Evolutionary conservation across 2,113 vertebrate genomes (phyloP), one percentile per base, ranked within the genome.

Genomic region (Salminus brasiliensis): DNA sequence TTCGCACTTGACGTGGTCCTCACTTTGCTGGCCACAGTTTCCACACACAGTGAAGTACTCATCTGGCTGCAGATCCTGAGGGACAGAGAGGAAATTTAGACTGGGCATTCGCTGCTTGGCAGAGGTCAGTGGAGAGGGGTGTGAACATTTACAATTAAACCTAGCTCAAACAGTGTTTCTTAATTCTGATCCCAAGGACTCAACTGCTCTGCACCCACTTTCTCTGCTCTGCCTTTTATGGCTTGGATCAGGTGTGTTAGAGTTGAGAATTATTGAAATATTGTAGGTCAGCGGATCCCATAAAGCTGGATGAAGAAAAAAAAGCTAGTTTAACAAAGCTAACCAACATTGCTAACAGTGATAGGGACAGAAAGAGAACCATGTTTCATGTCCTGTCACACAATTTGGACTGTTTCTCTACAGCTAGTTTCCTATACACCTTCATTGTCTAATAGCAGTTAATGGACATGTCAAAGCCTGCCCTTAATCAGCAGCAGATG

Each of bases 1-100:
- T 74, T 91, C 92, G 87, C 95, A 97, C 90, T 91, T 93, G 62
- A 77, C 87, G 77, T 93, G 83, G 82, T 93, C 94, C 83, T 95
- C 93, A 74, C 92, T 95, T 18, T 90, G 87, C 86, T 91, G 91
- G 81, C 90, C 90, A 85, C 95, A 96, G 81, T 93, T 93, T 69
- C 89, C 83, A 65, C 95, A 98, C 85, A 92, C 80, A 0, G 90
- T 62, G 72, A 90, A 88, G 86, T 84, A 94, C 83, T 93, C 88
- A n/a, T 81, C 82, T 45, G 94, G 91, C 73, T 92, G 89, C 72
- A 92, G 91, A 30, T 90, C 88, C 94, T 95, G 88, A 68, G 1
- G 27, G 72, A 68, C 43, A 49, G 30, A 27, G 43, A 32, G 13
- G 16, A n/a, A 43, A 1, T 1, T 18, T 52, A 65, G 10, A 60